These are phyloP conservation scores for Solenopsis invicta DNA, from an alignment of 1,140 invertebrate genomes.

Conservation along the genomic window DNA sequence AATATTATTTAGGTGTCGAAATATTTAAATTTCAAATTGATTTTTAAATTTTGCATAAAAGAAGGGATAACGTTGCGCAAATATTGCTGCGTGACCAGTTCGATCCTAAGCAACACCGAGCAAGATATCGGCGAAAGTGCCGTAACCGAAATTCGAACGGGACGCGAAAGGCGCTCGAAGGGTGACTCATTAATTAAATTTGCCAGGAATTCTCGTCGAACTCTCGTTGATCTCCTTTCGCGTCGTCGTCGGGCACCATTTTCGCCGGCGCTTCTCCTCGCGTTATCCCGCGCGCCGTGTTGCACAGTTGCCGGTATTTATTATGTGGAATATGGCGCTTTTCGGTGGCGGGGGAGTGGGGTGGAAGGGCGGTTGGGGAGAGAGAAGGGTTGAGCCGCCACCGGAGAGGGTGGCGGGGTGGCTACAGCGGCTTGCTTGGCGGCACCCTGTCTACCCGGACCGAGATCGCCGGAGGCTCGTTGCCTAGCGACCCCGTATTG, in stretches of 20 bases:
- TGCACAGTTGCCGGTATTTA: slow-evolving; percentile 64
- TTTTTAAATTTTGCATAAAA: neutral
- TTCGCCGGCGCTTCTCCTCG: slow-evolving; percentile 46
- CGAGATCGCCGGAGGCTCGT: slow-evolving; percentile 86
- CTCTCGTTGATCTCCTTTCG: slow-evolving; percentile 10
- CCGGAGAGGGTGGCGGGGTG: slow-evolving; percentile 61
- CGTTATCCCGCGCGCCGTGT: slow-evolving; percentile 43
- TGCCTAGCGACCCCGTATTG: slow-evolving; percentile 87
- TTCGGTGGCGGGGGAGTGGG: neutral
- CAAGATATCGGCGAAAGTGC: neutral
- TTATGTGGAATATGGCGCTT: slow-evolving; percentile 63
- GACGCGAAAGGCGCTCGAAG: neutral
- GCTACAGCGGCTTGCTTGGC: slow-evolving; percentile 82
- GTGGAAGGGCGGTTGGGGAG: slow-evolving; percentile 21
- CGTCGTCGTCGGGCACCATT: slow-evolving; percentile 29
- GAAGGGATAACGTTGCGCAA: neutral
- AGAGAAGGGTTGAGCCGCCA: slow-evolving; percentile 36
- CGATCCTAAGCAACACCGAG: neutral
- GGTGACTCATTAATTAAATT: slow-evolving; percentile 32
- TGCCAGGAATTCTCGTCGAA: slow-evolving; percentile 27
- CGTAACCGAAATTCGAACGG: neutral
- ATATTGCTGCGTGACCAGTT: neutral
- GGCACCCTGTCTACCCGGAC: slow-evolving; percentile 87
- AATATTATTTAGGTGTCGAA: neutral
- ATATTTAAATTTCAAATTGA: no score